Conservation (phyloP, 1,140 invertebrate species). For the Telenomus remus region DNA sequence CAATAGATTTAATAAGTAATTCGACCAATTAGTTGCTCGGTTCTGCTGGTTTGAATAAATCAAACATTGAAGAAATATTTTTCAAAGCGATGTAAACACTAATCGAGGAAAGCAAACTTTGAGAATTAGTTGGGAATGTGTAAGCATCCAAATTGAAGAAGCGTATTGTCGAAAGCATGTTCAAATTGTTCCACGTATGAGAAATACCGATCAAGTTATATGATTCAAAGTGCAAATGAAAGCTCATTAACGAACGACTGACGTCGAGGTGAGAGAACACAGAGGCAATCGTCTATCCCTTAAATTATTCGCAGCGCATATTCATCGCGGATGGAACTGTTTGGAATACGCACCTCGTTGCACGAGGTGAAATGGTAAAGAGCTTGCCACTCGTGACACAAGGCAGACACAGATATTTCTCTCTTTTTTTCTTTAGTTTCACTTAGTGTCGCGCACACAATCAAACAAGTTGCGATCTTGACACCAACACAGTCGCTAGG, state of each 20-base stretch:
- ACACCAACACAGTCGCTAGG: slow-evolving; percentile 36
- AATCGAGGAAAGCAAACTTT: too few species aligned
- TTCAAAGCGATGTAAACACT: too few species aligned
- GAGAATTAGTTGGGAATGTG: neutral
- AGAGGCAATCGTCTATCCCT: slow-evolving; percentile 19
- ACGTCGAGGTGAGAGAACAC: slow-evolving; percentile 5
- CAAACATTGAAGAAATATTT: too few species aligned
- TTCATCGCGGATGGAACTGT: slow-evolving; percentile 8
- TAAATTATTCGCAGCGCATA: slow-evolving; percentile 37
- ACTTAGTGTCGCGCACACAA: slow-evolving; percentile 31
- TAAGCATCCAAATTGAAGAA: neutral
- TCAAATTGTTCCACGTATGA: neutral
- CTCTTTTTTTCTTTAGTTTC: slow-evolving; percentile 36
- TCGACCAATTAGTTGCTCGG: too few species aligned
- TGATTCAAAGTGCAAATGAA: slow-evolving; percentile 13
- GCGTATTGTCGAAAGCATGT: neutral
- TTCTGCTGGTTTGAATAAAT: too few species aligned
- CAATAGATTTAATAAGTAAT: too few species aligned
- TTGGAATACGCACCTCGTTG: slow-evolving; percentile 35
- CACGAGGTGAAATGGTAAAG: slow-evolving; percentile 36
- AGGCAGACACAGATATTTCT: slow-evolving; percentile 21
- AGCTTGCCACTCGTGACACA: slow-evolving; percentile 33
- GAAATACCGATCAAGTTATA: slow-evolving; percentile 10
- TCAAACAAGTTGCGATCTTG: slow-evolving; percentile 49
- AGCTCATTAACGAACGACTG: slow-evolving; percentile 28